phyloP scores from a whole-genome alignment of 2,113 vertebrate species.

The Limanda limanda region DNA sequence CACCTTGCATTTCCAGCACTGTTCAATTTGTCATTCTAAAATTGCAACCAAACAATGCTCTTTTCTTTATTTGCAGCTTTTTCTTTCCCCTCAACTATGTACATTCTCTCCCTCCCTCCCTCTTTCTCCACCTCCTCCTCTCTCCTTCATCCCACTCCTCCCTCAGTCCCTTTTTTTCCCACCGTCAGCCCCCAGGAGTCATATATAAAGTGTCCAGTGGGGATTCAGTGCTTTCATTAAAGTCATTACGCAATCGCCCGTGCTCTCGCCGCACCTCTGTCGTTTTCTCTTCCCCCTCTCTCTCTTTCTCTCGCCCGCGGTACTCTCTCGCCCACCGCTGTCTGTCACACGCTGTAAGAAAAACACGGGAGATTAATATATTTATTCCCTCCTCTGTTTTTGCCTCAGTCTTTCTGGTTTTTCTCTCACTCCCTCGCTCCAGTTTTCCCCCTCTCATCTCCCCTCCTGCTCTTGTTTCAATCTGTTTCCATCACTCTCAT shows the following conservation, averaged over 20 bases:
- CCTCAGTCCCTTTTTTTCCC: neutral
- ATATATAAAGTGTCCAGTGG: slow-evolving; percentile 69
- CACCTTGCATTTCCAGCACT: slow-evolving; percentile 16
- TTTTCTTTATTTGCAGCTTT: slow-evolving; percentile 29
- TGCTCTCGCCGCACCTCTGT: slow-evolving; percentile 43
- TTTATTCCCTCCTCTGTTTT: slow-evolving; percentile 24
- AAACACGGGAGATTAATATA: slow-evolving; percentile 34
- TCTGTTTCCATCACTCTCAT: slow-evolving; percentile 30
- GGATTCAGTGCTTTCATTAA: slow-evolving; percentile 73
- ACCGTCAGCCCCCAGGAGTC: slow-evolving; percentile 51
- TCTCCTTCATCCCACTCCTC: slow-evolving; percentile 1
- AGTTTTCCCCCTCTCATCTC: slow-evolving; percentile 11
- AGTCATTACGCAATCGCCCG: slow-evolving; percentile 66
- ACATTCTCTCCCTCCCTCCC: neutral
- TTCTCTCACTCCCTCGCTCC: neutral
- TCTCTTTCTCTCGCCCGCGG: neutral
- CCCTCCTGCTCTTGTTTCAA: slow-evolving; percentile 14
- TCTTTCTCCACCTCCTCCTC: neutral
- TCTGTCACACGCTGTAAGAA: slow-evolving; percentile 35
- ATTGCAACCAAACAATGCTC: slow-evolving; percentile 14
- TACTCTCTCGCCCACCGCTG: slow-evolving; percentile 11
- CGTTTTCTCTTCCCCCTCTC: slow-evolving; percentile 10
- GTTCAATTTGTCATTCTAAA: slow-evolving; percentile 51
- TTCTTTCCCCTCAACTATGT: slow-evolving; percentile 23
- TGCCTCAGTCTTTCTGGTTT: slow-evolving; percentile 10